Conservation (phyloP, 2,797 vertebrate genomes). For the Anomalospiza imberbis region DNA sequence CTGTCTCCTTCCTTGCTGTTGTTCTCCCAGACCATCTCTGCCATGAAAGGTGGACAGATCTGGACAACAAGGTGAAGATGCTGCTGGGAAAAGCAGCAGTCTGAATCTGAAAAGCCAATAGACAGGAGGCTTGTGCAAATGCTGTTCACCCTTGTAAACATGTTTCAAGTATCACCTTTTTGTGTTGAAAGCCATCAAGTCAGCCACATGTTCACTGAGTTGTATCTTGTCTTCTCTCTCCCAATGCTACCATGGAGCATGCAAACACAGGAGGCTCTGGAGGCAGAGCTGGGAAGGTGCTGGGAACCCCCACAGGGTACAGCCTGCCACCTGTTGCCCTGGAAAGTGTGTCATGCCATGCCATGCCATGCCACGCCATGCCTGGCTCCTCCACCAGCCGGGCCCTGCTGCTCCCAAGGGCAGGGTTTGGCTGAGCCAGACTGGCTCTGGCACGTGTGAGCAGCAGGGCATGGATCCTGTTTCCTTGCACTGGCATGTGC, state of each 20-base stretch:
- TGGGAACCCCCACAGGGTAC: neutral
- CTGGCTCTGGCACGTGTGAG: neutral
- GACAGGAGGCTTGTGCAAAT: neutral
- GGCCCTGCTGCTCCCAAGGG: neutral
- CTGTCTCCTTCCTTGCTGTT: neutral
- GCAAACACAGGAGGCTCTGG: accelerated
- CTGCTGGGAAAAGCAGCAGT: neutral
- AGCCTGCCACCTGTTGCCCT: neutral
- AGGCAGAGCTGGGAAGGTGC: neutral
- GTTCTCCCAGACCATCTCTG: neutral
- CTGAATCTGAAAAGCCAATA: neutral
- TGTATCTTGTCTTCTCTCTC: neutral
- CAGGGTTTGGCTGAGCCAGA: neutral
- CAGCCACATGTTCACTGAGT: accelerated
- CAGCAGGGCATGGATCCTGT: neutral
- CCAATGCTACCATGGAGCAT: accelerated
- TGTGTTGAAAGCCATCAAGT: neutral
- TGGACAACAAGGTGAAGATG: neutral
- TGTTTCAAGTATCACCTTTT: neutral
- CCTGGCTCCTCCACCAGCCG: accelerated
- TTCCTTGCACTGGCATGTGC: neutral
- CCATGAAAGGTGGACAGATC: accelerated
- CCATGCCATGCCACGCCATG: neutral
- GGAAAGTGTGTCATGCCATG: neutral
- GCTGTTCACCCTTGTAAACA: neutral